phyloP scores from a whole-genome alignment of 2,113 vertebrate species.

The Marmota monax region DNA sequence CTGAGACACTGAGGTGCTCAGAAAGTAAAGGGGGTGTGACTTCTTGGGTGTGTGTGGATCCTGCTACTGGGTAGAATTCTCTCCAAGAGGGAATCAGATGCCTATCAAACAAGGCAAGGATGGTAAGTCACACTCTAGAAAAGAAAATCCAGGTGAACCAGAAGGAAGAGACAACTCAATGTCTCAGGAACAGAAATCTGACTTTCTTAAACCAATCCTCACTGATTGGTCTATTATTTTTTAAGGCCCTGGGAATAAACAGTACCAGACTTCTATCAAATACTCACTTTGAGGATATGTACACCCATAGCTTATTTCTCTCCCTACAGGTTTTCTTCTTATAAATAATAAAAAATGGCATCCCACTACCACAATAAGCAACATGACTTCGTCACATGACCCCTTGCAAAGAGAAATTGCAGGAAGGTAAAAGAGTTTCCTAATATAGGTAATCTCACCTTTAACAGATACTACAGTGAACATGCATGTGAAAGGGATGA shows the following conservation, averaged over 20 bases:
- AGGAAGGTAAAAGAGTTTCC: not conserved
- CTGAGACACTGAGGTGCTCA: not conserved
- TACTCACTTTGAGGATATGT: not conserved
- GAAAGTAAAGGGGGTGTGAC: not conserved
- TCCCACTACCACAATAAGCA: not conserved
- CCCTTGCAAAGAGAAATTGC: not conserved
- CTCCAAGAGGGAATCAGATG: not conserved
- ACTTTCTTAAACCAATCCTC: not conserved
- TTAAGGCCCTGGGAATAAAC: not conserved
- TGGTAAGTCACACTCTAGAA: not conserved
- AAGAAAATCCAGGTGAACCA: not conserved
- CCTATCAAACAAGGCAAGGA: not conserved
- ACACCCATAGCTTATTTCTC: not conserved
- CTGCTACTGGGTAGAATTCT: not conserved
- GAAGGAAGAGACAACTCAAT: not conserved
- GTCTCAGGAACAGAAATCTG: not conserved
- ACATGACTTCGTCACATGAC: not conserved
- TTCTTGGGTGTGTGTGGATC: not conserved
- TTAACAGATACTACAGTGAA: not conserved
- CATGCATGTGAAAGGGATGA: not conserved
- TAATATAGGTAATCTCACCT: not conserved
- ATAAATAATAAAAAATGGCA: not conserved
- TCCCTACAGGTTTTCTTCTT: not conserved
- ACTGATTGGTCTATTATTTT: not conserved
- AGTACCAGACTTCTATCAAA: not conserved